phyloP scores from a whole-genome alignment of 2,888 invertebrate species.

The Calliphora vomitoria region DNA sequence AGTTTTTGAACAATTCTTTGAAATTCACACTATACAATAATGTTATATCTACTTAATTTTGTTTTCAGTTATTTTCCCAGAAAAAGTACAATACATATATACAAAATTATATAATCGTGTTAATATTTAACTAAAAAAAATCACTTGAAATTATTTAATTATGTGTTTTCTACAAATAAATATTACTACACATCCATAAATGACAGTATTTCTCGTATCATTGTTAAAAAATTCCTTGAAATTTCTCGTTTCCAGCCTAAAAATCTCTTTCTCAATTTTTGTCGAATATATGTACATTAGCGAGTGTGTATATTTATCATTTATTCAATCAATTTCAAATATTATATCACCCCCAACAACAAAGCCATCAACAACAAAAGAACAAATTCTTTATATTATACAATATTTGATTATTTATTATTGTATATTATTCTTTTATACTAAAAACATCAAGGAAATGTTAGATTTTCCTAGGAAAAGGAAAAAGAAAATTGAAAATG shows the following conservation, averaged over 20 bases:
- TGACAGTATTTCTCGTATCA: too few relatives aligned
- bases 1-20: too few relatives aligned
- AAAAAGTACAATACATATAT: too few relatives aligned
- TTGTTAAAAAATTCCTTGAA: neutral
- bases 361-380: neutral
- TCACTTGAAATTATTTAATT: too few relatives aligned
- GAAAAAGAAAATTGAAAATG: slow-evolving; percentile 12
- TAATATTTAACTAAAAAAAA: too few relatives aligned
- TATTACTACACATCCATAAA: too few relatives aligned
- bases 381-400: neutral
- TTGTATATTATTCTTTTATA: slow-evolving; percentile 9
- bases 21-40: too few relatives aligned
- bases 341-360: neutral
- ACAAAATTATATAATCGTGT: too few relatives aligned
- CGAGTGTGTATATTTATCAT: neutral
- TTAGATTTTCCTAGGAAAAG: slow-evolving; percentile 33
- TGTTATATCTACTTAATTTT: too few relatives aligned
- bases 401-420: slow-evolving; percentile 45
- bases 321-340: slow-evolving; percentile 60
- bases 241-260: neutral
- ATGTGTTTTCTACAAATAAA: too few relatives aligned
- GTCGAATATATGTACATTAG: neutral
- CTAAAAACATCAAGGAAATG: slow-evolving; percentile 9
- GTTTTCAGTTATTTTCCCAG: too few relatives aligned
- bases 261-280: neutral